These are phyloP conservation scores for Phaetusa simplex DNA, from an alignment of 2,113 vertebrate genomes.

Conservation along the genomic window DNA sequence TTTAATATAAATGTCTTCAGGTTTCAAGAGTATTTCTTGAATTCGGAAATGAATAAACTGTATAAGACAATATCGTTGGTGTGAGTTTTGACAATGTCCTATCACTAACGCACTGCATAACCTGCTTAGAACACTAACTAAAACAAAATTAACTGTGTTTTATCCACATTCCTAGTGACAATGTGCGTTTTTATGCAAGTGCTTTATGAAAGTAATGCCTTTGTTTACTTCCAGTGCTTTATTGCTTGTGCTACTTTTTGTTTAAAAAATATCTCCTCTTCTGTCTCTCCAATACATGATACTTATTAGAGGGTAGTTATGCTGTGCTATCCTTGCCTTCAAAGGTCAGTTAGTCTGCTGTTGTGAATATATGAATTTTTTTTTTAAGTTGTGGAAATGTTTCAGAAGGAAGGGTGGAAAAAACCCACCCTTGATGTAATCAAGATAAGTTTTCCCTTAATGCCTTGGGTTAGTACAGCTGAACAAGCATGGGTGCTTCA, in stretches of 20 bases:
- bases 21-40: neutral
- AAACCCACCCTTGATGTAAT: neutral
- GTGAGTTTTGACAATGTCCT: neutral
- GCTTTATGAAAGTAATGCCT: neutral
- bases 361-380: neutral
- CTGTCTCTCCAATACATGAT: neutral
- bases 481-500: neutral
- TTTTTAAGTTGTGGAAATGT: neutral
- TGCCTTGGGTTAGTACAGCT: neutral
- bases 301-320: neutral
- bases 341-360: neutral
- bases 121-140: neutral
- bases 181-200: neutral
- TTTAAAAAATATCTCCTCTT: neutral
- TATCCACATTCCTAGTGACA: neutral
- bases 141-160: neutral
- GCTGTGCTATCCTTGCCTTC: neutral
- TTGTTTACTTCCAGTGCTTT: neutral
- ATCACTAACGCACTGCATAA: accelerated
- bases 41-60: neutral
- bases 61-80: neutral
- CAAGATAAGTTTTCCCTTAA: neutral
- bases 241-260: neutral
- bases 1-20: neutral
- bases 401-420: neutral